Evolutionary conservation across 2,113 vertebrate genomes (phyloP).

Genomic region (Thymallus thymallus): DNA sequence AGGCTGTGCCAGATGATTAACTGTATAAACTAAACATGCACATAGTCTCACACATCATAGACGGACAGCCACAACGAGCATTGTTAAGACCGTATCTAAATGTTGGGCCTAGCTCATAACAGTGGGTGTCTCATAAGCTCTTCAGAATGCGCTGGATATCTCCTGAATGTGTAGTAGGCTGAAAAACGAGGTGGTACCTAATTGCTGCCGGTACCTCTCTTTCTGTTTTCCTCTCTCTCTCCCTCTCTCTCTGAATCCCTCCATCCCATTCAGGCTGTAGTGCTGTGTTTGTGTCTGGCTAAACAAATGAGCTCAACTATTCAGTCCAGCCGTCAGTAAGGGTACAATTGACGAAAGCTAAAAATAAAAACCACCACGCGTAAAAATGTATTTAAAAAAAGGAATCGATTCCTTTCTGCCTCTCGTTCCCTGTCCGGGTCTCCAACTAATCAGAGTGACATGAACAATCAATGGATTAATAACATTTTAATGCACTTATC

Average conservation of each 20-base stretch:
- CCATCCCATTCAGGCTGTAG: slow-evolving; percentile 9
- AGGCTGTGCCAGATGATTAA: not conserved
- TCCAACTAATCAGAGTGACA: not conserved
- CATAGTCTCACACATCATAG: not conserved
- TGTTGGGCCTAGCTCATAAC: not conserved
- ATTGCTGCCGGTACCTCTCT: not conserved
- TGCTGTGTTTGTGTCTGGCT: not conserved
- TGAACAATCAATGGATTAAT: not conserved
- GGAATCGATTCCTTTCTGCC: not conserved
- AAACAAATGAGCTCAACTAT: not conserved
- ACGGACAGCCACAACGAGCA: not conserved
- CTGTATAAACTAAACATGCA: not conserved
- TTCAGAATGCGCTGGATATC: slow-evolving; percentile 8
- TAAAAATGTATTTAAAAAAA: slow-evolving; percentile 24
- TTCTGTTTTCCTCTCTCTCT: not conserved
- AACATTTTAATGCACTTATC: not conserved
- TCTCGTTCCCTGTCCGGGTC: not conserved
- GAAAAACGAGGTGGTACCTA: slow-evolving; percentile 21
- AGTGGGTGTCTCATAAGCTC: not conserved
- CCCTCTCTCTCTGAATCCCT: not conserved
- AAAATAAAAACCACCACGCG: not conserved
- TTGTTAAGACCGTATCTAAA: slow-evolving; percentile 7
- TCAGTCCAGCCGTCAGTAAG: not conserved
- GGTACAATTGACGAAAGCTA: slow-evolving; percentile 11
- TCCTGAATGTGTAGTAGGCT: not conserved